Evolutionary conservation across 1,140 invertebrate species (phyloP), one percentile per base, ranked within the genome.

Genomic region (Trichonephila clavipes): DNA sequence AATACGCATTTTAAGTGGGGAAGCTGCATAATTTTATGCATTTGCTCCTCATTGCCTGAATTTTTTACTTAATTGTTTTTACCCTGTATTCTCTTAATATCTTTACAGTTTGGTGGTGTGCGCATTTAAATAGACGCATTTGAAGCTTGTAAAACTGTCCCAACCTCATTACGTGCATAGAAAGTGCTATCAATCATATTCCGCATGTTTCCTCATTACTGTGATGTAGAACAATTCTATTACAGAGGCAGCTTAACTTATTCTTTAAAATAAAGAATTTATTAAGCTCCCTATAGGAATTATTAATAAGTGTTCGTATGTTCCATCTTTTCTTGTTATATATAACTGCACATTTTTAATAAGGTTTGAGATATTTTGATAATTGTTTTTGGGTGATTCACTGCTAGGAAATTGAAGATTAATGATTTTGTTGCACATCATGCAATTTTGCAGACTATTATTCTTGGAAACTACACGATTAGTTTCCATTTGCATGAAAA

Each of bases 51-150:
- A 64, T 40, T 64, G 86, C 51, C 28, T n/a, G 82, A 85, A 58
- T 89, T 89, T 89, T 89, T 88, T 87, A 21, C 40, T 77, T 89
- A 89, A 89, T 89, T 89, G 88, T 89, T 89, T 89, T 69, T 89
- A 89, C 62, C 40, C 88, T 18, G 59, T 85, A 44, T 88, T 69
- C 66, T 77, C 66, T 77, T 89, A 89, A 89, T 89, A 69, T 89
- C 44, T 89, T 64, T 64, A 62, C 44, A 64, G 58, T 64, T 88
- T 64, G 64, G 66, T 10, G 10, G 16, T 28, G 62, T n/a, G 40
- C 28, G 66, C 66, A 77, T 69, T 89, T 72, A 72, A 89, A 89
- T 72, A 59, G 88, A 77, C 34, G 66, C 58, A 72, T 89, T 69
- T 89, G 88, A 72, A 89, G 86, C 86, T 88, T 88, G 86, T 88